Conservation (phyloP, 2,113 vertebrate genomes). For the Manacus vitellinus region DNA sequence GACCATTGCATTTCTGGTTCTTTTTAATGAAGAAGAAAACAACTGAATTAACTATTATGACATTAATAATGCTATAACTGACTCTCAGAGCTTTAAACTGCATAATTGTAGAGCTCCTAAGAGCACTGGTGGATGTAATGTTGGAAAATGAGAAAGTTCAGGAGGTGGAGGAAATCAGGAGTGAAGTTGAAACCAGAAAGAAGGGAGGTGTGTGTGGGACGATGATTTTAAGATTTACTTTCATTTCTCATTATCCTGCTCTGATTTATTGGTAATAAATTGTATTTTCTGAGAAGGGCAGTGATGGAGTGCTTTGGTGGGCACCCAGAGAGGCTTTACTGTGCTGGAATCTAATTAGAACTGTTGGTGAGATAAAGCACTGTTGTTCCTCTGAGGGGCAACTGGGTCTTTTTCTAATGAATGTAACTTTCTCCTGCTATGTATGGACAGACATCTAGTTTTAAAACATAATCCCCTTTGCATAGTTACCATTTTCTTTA, state of each 20-base stretch:
- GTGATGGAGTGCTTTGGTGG: neutral
- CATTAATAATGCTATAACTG: conserved; percentile 16
- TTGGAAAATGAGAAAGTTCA: conserved; percentile 6
- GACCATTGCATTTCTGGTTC: conserved; percentile 10
- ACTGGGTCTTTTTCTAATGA: neutral
- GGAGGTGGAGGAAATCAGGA: neutral
- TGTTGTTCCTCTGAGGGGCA: neutral
- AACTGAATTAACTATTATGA: neutral
- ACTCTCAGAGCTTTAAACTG: neutral
- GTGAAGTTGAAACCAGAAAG: neutral
- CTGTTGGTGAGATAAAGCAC: neutral
- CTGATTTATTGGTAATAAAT: neutral
- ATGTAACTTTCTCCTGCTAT: neutral
- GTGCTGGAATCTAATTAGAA: conserved; percentile 26
- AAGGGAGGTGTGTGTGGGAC: neutral
- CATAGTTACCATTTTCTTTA: neutral
- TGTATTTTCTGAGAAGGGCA: neutral
- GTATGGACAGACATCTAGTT: neutral
- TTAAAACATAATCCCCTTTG: neutral
- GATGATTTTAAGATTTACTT: neutral
- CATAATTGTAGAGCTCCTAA: neutral
- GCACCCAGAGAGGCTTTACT: neutral
- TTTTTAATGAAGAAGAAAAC: conserved; percentile 1
- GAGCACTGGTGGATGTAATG: neutral
- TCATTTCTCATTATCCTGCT: neutral